A percentile compares a stretch with the other conserved stretches of the same genome.
Evolutionary conservation across 1,140 invertebrate genomes (phyloP).

Genomic region (Leguminivora glycinivorella): DNA sequence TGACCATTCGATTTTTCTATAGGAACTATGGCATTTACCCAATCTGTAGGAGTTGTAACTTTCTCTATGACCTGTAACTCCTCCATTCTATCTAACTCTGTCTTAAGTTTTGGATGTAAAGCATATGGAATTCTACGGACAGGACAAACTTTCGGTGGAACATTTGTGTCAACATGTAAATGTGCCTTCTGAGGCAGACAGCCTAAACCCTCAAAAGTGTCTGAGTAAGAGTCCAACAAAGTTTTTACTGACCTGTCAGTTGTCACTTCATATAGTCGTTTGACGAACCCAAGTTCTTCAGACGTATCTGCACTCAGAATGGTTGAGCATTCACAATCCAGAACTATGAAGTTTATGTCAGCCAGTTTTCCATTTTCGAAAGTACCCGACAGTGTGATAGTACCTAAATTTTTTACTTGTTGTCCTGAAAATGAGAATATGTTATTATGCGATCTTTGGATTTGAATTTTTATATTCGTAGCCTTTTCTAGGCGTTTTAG

Average conservation of each 20-base stretch:
- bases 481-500: background rate
- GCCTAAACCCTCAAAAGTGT: slow-evolving; percentile 23
- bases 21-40: slow-evolving; percentile 64
- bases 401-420: slow-evolving; percentile 19
- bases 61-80: slow-evolving; percentile 46
- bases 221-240: background rate
- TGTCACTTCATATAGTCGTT: slow-evolving; percentile 11
- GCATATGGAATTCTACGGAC: slow-evolving; percentile 18
- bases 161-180: slow-evolving; percentile 9
- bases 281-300: background rate
- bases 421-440: slow-evolving; percentile 29
- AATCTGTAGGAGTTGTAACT: slow-evolving; percentile 56
- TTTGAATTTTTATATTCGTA: background rate
- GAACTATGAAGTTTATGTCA: slow-evolving; percentile 2
- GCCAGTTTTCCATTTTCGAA: slow-evolving; percentile 18
- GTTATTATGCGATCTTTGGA: slow-evolving; percentile 14
- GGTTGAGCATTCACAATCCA: slow-evolving; percentile 15
- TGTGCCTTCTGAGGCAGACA: slow-evolving; percentile 20
- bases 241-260: background rate
- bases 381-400: background rate
- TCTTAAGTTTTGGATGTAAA: slow-evolving; percentile 20
- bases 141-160: slow-evolving; percentile 13
- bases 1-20: slow-evolving; percentile 58
- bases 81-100: slow-evolving; percentile 28
- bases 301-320: background rate